phyloP scores from a whole-genome alignment of 2,888 invertebrate genomes.

The Eupithecia centaureata region DNA sequence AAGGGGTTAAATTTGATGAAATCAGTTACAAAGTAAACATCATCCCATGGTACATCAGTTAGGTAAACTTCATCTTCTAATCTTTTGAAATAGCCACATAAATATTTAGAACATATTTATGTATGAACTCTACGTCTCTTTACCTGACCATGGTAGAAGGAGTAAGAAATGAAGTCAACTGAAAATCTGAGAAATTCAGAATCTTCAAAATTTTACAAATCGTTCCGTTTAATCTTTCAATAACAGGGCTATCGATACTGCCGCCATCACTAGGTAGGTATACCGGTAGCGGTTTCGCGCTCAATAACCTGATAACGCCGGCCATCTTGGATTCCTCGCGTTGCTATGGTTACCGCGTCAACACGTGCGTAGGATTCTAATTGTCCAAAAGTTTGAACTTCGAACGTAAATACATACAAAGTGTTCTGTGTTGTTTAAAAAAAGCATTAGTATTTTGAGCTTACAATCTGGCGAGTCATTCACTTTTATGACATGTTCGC shows the following conservation, averaged over 20 bases:
- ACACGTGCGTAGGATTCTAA: conserved; percentile 59
- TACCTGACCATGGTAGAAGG: background rate
- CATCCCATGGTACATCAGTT: no score
- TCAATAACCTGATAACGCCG: conserved; percentile 66
- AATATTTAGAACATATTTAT: no score
- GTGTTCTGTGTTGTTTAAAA: conserved; percentile 20
- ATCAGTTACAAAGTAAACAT: no score
- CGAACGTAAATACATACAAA: conserved; percentile 12
- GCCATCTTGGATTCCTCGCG: conserved; percentile 74
- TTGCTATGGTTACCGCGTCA: conserved; percentile 69
- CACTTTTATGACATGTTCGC: conserved; percentile 20
- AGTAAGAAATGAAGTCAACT: background rate
- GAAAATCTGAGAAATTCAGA: background rate
- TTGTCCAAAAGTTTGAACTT: conserved; percentile 18
- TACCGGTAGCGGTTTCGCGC: conserved; percentile 37
- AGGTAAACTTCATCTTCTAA: no score
- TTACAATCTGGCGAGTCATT: conserved; percentile 18
- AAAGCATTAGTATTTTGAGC: conserved; percentile 33
- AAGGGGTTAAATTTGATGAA: no score
- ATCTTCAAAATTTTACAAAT: background rate
- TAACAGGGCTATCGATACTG: conserved; percentile 27
- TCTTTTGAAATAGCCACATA: no score
- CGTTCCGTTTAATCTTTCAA: background rate
- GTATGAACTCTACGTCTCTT: background rate
- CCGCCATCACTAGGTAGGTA: conserved; percentile 34